Percentiles rank a stretch among this genome's conserved stretches.
phyloP scores from a whole-genome alignment of 2,888 invertebrate genomes.

The Gerosis bhagava region DNA sequence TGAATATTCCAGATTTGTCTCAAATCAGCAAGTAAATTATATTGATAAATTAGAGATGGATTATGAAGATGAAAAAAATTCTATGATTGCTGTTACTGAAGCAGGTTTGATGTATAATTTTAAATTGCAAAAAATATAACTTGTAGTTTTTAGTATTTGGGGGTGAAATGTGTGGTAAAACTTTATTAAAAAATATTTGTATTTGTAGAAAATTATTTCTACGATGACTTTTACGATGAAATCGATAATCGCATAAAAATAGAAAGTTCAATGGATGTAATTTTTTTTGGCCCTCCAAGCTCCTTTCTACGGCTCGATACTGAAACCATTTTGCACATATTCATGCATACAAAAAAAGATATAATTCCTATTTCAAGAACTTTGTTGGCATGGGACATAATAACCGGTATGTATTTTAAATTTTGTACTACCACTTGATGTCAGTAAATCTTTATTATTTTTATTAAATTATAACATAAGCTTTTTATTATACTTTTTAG shows the following conservation, averaged over 20 bases:
- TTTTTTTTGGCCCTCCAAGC: constrained; percentile 64
- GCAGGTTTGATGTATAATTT: constrained; percentile 43
- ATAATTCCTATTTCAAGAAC: constrained; percentile 60
- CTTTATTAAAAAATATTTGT: too few species aligned
- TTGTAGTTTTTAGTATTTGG: too few species aligned
- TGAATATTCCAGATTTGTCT: too few species aligned
- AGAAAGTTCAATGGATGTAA: constrained; percentile 66
- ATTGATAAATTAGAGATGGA: constrained; percentile 55
- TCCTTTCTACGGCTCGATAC: constrained; percentile 67
- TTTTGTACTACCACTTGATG: too few species aligned
- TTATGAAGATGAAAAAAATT: constrained; percentile 71
- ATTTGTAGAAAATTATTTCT: constrained; percentile 33
- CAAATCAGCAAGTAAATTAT: too few species aligned
- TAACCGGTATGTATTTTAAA: too few species aligned
- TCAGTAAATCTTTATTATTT: too few species aligned
- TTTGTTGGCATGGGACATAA: constrained; percentile 68
- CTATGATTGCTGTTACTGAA: constrained; percentile 58
- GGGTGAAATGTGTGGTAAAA: too few species aligned
- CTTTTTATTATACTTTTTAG: too few species aligned
- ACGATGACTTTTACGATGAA: constrained; percentile 70
- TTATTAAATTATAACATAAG: too few species aligned
- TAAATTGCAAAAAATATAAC: too few species aligned
- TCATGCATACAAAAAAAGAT: constrained; percentile 55
- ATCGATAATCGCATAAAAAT: constrained; percentile 53
- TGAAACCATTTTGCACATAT: constrained; percentile 63